Evolutionary conservation across 2,797 vertebrate genomes (phyloP), one percentile per base, ranked within the genome.

Genomic region (Oreochromis grahami): DNA sequence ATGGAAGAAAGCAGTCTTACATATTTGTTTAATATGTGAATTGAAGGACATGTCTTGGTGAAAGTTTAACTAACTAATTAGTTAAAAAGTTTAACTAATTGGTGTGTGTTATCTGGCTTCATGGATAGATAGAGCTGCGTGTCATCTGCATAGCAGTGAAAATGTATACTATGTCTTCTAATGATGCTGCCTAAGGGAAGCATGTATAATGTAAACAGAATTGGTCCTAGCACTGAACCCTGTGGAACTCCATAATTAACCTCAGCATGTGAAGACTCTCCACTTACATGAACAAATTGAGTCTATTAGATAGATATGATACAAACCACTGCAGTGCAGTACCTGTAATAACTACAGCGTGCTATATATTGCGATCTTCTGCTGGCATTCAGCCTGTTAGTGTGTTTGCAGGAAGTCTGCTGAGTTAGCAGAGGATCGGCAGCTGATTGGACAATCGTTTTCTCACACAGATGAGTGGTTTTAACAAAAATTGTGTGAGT

Each of bases 241-340:
- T 14, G 52, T 14, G 52, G 52, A 26, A 53, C 21, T 0, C 52
- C 21, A 26, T 55, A 55, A 26, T 55, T 55, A 8, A 26, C 12
- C 52, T 55, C 2, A 29, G 53, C 5, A 13, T 15, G 24, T 56
- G 53, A 29, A 29, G 53, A 56, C 14, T 56, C 14, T 56, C 8
- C 55, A 56, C 29, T 56, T 17, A 56, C 0, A 32, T 0, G 26
- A 0, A 56, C 26, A 32, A 55, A 55, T 0, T 55, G 53, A 56
- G 24, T 8, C 53, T 56, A 0, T 55, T 55, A 29, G 53, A 29
- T 5, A 29, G 13, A 56, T 56, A 56, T 56, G 24, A 56, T 1
- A 56, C 24, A 56, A 56, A 29, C 53, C 24, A 56, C 53, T 56
- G 55, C 55, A 56, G 55, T 0, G 0, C 26, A 17, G 3, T 32